Percentiles rank a stretch among this genome's conserved stretches.
Conservation (phyloP, 2,888 invertebrate genomes). For the Polietes domitor region DNA sequence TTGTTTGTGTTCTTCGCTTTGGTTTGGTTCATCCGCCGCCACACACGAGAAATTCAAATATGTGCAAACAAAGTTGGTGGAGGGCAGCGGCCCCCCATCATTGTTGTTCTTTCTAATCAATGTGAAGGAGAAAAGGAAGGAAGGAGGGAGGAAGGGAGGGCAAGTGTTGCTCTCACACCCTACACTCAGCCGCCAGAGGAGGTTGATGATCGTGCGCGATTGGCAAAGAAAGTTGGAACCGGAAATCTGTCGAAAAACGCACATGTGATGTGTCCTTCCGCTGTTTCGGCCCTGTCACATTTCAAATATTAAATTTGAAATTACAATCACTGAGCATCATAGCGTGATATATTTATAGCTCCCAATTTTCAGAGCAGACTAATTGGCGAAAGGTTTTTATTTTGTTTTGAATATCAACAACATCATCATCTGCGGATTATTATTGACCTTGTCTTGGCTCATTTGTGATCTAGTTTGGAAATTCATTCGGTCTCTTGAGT, state of each 20-base stretch:
- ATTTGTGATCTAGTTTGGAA: not conserved
- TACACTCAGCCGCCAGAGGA: no score
- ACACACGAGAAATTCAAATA: not conserved
- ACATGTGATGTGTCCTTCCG: not conserved
- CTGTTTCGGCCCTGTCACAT: not conserved
- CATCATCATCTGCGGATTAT: not conserved
- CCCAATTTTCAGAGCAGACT: not conserved
- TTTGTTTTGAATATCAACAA: not conserved
- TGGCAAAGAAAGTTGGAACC: not conserved
- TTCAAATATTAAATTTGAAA: not conserved
- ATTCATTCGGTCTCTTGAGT: not conserved
- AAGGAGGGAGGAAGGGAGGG: no score
- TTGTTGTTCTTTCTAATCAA: not conserved
- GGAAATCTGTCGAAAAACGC: not conserved
- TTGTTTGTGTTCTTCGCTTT: slow-evolving; percentile 19
- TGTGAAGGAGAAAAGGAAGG: no score
- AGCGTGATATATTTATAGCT: not conserved
- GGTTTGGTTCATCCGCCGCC: not conserved
- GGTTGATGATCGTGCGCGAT: no score
- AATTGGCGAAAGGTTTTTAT: not conserved
- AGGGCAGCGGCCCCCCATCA: not conserved
- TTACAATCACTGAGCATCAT: not conserved
- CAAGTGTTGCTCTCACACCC: no score
- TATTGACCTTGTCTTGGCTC: slow-evolving; percentile 1
- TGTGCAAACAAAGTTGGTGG: not conserved